Percentiles rank a stretch among this genome's conserved stretches.
Conservation (phyloP, 2,888 invertebrate genomes). For the Lepidonotus clava region DNA sequence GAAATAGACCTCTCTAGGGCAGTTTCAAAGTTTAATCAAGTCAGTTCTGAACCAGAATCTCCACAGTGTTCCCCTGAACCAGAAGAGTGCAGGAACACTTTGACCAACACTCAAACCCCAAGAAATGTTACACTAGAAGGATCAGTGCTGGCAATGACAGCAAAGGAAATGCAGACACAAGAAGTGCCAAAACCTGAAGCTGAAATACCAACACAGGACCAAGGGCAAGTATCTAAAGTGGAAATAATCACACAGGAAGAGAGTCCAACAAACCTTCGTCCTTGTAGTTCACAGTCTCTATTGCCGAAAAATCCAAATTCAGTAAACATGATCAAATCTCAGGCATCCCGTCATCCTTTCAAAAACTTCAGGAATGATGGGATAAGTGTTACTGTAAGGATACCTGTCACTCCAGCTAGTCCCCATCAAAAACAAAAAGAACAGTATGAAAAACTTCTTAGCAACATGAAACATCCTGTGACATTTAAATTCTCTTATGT, state of each 20-base stretch:
- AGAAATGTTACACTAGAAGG: too few relatives aligned
- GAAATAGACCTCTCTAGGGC: not conserved
- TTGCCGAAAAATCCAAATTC: not conserved
- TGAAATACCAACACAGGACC: too few relatives aligned
- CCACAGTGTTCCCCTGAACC: too few relatives aligned
- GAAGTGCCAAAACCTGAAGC: too few relatives aligned
- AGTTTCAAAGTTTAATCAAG: too few relatives aligned
- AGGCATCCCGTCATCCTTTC: not conserved
- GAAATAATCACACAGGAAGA: too few relatives aligned
- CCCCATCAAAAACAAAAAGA: not conserved
- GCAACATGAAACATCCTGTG: not conserved
- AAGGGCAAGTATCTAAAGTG: too few relatives aligned
- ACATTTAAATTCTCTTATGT: slow-evolving; percentile 38
- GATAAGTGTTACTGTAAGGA: slow-evolving; percentile 11
- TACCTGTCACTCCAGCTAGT: not conserved
- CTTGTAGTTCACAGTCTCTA: not conserved
- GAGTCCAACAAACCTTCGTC: not conserved
- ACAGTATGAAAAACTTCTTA: not conserved
- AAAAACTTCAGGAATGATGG: slow-evolving; percentile 32
- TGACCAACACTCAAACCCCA: too few relatives aligned
- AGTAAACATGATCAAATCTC: not conserved
- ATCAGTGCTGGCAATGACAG: too few relatives aligned
- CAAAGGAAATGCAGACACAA: too few relatives aligned
- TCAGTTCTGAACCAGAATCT: too few relatives aligned
- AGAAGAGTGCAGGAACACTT: too few relatives aligned